These are phyloP conservation scores for Lucilia cuprina DNA, from an alignment of 1,140 invertebrate species.

Conservation along the genomic window DNA sequence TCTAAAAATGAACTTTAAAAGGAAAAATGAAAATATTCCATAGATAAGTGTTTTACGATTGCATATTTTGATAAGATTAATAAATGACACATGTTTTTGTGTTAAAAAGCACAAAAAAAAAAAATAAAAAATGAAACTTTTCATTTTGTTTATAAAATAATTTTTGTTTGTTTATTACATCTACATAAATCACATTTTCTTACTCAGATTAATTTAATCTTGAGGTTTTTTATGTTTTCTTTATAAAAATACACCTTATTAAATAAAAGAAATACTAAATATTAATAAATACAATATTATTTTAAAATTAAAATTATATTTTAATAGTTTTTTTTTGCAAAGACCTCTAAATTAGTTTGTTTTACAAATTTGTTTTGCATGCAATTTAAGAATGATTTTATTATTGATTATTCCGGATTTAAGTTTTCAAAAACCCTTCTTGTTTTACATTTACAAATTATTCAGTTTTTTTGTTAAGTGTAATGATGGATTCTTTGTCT, in stretches of 20 bases:
- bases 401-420: not conserved
- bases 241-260: slow-evolving; percentile 2
- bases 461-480: slow-evolving; percentile 65
- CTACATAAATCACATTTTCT: not conserved
- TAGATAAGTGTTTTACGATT: too few relatives aligned
- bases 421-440: not conserved
- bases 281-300: slow-evolving; percentile 8
- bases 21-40: too few relatives aligned
- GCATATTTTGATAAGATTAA: not conserved
- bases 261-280: slow-evolving; percentile 10
- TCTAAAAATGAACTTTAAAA: too few relatives aligned
- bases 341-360: not conserved
- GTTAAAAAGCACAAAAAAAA: not conserved
- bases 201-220: not conserved
- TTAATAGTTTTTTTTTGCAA: not conserved
- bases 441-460: not conserved
- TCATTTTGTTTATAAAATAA: not conserved
- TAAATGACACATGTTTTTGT: not conserved
- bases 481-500: slow-evolving; percentile 69
- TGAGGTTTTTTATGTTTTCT: not conserved
- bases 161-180: not conserved
- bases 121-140: not conserved
- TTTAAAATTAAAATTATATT: not conserved
- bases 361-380: not conserved
- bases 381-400: not conserved